phyloP scores from a whole-genome alignment of 1,140 invertebrate species.

The Cyrtorhinus lividipennis region DNA sequence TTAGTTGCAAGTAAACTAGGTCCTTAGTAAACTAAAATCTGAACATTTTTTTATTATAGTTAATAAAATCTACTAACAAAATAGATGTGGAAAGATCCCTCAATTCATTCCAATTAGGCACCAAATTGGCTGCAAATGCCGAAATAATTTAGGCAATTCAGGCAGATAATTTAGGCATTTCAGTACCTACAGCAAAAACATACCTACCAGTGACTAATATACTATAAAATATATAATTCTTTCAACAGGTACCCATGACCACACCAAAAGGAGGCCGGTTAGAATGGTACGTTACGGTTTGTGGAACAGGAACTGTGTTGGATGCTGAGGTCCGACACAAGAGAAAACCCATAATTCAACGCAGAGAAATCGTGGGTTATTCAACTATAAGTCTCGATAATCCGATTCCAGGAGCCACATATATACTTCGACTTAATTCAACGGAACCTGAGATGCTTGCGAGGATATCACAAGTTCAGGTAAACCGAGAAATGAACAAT shows the following conservation, averaged over 20 bases:
- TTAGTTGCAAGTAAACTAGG: too few species aligned
- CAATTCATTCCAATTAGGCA: neutral
- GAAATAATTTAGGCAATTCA: too few species aligned
- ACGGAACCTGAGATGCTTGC: conserved; percentile 2
- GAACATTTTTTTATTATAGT: too few species aligned
- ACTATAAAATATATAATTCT: too few species aligned
- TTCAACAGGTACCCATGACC: neutral
- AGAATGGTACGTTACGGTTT: conserved; percentile 7
- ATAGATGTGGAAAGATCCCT: too few species aligned
- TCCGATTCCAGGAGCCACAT: conserved; percentile 1
- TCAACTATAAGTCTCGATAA: neutral
- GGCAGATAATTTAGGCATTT: too few species aligned
- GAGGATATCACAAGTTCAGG: conserved; percentile 6
- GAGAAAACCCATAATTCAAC: neutral
- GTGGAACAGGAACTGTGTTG: neutral
- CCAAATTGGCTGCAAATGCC: too few species aligned
- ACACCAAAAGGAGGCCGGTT: neutral
- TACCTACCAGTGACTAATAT: too few species aligned
- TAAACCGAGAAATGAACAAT: too few species aligned
- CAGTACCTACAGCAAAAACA: too few species aligned
- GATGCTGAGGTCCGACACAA: conserved; percentile 11
- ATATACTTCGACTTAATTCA: conserved; percentile 8
- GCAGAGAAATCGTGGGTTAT: conserved; percentile 2
- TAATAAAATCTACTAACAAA: too few species aligned
- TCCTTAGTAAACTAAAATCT: too few species aligned